Percentiles rank a stretch among this genome's conserved stretches.
These are phyloP conservation scores for Phylloscopus trochilus DNA, from an alignment of 2,113 vertebrate genomes.

Conservation along the genomic window DNA sequence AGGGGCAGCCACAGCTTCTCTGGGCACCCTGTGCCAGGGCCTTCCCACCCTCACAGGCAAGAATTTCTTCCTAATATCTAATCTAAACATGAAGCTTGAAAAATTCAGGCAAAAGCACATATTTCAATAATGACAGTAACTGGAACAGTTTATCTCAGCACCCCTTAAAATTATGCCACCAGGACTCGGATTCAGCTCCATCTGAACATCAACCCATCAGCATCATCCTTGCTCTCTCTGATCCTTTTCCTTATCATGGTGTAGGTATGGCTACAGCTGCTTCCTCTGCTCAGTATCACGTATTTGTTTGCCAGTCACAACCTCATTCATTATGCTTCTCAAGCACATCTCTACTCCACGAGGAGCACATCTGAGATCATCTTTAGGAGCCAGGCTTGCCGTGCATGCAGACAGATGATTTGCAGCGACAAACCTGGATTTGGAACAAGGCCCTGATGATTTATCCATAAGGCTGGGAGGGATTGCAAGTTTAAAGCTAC, in stretches of 20 bases:
- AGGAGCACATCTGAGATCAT: not conserved
- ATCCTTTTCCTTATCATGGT: not conserved
- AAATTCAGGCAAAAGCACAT: not conserved
- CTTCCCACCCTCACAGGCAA: not conserved
- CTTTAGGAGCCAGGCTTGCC: not conserved
- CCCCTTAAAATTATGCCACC: not conserved
- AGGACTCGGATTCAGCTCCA: not conserved
- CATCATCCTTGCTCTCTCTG: not conserved
- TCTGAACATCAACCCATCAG: not conserved
- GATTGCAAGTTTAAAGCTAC: conserved; percentile 10
- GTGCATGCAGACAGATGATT: not conserved
- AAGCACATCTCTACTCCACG: not conserved
- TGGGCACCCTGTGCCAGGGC: not conserved
- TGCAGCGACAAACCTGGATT: not conserved
- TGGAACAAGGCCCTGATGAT: not conserved
- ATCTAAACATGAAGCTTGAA: not conserved
- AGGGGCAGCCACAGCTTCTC: not conserved
- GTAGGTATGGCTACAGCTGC: not conserved
- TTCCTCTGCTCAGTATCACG: not conserved
- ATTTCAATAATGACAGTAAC: not conserved
- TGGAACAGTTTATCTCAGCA: not conserved
- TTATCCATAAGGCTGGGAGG: conserved; percentile 7
- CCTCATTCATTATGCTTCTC: not conserved
- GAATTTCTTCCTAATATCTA: not conserved
- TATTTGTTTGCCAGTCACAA: not conserved